Conservation (phyloP, 2,888 invertebrate species). For the Drosophila quinaria region DNA sequence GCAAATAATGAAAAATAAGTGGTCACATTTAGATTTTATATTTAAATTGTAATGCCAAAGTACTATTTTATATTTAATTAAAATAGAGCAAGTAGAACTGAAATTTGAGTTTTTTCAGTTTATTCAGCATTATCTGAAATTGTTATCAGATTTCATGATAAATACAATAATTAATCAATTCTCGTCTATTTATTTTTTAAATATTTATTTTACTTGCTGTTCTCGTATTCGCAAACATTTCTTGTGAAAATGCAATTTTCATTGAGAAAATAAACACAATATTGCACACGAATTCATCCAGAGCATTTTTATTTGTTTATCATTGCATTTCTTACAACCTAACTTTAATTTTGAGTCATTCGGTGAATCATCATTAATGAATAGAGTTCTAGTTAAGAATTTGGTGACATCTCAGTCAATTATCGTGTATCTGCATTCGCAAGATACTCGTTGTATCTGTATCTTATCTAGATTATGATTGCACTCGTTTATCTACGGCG, state of each 20-base stretch:
- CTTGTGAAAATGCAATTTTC: background rate
- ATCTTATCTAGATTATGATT: slow-evolving; percentile 32
- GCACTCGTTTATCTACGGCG: slow-evolving; percentile 10
- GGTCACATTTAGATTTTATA: background rate
- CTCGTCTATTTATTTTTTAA: no score
- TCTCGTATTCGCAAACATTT: background rate
- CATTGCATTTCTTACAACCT: background rate
- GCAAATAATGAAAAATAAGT: background rate
- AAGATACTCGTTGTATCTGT: slow-evolving; percentile 15
- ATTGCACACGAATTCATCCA: no score
- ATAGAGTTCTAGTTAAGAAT: background rate
- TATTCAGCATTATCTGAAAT: no score
- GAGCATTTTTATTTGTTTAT: background rate
- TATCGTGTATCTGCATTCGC: slow-evolving; percentile 22
- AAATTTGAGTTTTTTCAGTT: no score
- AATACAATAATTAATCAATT: no score
- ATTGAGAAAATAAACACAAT: background rate
- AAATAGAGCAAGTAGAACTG: background rate
- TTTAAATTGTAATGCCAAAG: background rate
- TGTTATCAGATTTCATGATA: no score
- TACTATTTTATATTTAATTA: background rate
- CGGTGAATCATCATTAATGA: background rate
- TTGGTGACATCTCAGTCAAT: background rate
- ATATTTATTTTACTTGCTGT: no score
- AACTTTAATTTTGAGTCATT: slow-evolving; percentile 1